A percentile compares a stretch with the other conserved stretches of the same genome.
phyloP scores from a whole-genome alignment of 2,113 vertebrate species.

The Hystrix cristata region DNA sequence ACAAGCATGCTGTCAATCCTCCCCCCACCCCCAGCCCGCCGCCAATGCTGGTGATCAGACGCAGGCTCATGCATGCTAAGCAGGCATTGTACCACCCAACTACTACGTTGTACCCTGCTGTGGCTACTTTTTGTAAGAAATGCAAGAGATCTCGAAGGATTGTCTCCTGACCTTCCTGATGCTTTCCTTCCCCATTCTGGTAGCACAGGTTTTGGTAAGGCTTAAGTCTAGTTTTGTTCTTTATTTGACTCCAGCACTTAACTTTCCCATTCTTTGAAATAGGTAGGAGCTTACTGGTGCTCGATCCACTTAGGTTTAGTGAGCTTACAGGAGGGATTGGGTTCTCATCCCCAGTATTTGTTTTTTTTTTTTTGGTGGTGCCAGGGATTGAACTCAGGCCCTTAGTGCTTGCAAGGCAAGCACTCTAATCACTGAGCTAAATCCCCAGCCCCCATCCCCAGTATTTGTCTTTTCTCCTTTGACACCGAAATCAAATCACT shows the following conservation, averaged over 20 bases:
- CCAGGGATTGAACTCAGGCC: too few species aligned
- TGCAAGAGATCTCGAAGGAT: not conserved
- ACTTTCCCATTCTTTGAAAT: constrained; percentile 20
- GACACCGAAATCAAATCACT: constrained; percentile 29
- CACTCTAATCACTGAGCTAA: too few species aligned
- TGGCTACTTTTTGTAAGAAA: not conserved
- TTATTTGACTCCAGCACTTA: not conserved
- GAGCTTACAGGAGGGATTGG: not conserved
- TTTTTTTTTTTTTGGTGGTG: too few species aligned
- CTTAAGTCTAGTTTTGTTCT: constrained; percentile 2
- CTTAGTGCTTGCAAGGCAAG: too few species aligned
- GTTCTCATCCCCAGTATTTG: not conserved
- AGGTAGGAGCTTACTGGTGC: not conserved
- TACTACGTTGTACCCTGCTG: not conserved
- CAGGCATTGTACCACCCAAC: not conserved
- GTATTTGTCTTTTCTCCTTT: not conserved
- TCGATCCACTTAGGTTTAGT: not conserved
- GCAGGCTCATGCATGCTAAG: not conserved
- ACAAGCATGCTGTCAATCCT: not conserved
- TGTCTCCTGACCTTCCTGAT: not conserved
- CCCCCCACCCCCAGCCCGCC: too few species aligned
- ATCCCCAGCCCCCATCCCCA: too few species aligned
- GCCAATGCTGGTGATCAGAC: not conserved
- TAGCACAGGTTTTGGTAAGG: not conserved
- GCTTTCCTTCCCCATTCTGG: not conserved